Percentiles rank a stretch among this genome's conserved stretches.
Conservation (phyloP, 2,113 vertebrate genomes). For the Clupea harengus region DNA sequence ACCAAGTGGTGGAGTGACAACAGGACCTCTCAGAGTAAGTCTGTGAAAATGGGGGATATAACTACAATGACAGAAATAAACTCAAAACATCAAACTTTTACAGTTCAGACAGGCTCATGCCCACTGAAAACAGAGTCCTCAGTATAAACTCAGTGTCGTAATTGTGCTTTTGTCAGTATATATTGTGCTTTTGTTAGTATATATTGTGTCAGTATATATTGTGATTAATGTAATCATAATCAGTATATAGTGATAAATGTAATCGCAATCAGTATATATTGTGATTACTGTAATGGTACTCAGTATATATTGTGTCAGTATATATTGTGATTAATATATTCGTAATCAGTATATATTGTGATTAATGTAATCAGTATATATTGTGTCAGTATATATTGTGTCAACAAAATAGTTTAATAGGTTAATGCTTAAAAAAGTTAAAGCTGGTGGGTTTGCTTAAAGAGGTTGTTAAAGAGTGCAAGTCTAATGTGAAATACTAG, state of each 20-base stretch:
- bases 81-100: background rate
- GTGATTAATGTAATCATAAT: no score
- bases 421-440: background rate
- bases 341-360: no score
- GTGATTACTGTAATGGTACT: no score
- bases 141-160: background rate
- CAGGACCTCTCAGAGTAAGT: no score
- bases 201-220: background rate
- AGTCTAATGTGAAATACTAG: no score
- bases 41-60: no score
- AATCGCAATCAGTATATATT: background rate
- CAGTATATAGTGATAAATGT: background rate
- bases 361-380: background rate
- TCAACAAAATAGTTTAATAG: background rate
- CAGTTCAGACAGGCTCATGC: background rate
- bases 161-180: background rate
- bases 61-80: background rate
- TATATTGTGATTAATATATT: no score
- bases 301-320: no score
- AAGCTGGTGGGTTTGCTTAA: background rate
- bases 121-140: background rate
- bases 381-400: background rate
- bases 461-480: background rate
- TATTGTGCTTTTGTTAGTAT: no score
- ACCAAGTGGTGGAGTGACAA: background rate